Conservation (phyloP, 2,888 invertebrate genomes). For the Pollenia labialis region DNA sequence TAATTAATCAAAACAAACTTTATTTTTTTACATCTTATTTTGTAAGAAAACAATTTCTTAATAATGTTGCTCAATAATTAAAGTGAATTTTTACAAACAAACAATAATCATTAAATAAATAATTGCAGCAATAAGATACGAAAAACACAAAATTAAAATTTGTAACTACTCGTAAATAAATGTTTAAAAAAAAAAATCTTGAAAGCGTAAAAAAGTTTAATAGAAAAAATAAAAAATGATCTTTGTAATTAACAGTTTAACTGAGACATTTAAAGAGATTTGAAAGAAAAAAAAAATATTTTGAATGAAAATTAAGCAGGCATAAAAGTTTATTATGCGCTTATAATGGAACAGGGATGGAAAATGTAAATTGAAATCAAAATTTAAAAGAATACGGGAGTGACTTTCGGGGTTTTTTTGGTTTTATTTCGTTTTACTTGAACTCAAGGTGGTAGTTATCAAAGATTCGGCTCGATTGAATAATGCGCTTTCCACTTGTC, state of each 20-base stretch:
- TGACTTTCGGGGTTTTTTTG: too few relatives aligned
- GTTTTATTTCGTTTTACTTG: too few relatives aligned
- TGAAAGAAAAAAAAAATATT: not conserved
- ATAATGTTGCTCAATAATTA: constrained; percentile 44
- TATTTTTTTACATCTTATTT: constrained; percentile 13
- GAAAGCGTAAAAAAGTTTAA: constrained; percentile 1
- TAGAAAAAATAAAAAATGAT: not conserved
- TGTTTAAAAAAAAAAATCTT: not conserved
- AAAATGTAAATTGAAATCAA: too few relatives aligned
- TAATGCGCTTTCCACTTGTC: too few relatives aligned
- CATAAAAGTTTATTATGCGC: too few relatives aligned
- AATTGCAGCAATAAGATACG: constrained; percentile 18
- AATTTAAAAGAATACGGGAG: too few relatives aligned
- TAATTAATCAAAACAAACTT: constrained; percentile 22
- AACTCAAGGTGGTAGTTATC: too few relatives aligned
- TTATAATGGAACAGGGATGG: too few relatives aligned
- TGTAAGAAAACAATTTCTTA: constrained; percentile 34
- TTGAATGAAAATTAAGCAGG: not conserved
- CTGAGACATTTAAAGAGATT: not conserved
- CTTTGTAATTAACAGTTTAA: not conserved
- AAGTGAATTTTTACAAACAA: constrained; percentile 31
- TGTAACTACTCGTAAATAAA: not conserved
- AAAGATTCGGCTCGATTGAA: too few relatives aligned
- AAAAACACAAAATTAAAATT: not conserved
- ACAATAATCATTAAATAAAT: constrained; percentile 43